Evolutionary conservation across 2,888 invertebrate species (phyloP).

Genomic region (Labia minor): DNA sequence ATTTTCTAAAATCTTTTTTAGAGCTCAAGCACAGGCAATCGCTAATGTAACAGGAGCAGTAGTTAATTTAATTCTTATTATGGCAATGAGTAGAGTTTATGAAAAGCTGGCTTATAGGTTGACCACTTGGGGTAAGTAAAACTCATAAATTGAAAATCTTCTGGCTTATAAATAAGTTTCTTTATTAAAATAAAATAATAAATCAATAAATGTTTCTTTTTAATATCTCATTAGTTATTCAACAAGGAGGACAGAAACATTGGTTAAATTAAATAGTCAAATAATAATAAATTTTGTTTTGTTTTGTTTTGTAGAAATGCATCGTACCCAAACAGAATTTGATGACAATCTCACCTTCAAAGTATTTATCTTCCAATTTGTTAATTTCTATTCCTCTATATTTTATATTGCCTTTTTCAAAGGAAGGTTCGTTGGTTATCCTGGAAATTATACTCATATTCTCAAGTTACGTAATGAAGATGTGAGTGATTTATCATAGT

Average conservation of each 20-base stretch:
- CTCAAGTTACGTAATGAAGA: slow-evolving; percentile 44
- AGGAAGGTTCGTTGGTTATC: slow-evolving; percentile 42
- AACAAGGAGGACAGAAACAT: no score
- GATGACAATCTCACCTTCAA: slow-evolving; percentile 49
- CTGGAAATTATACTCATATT: slow-evolving; percentile 41
- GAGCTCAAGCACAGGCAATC: slow-evolving; percentile 40
- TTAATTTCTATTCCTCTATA: slow-evolving; percentile 50
- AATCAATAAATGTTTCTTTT: background rate
- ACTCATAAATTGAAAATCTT: background rate
- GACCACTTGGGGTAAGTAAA: slow-evolving; percentile 43
- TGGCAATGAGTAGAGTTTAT: slow-evolving; percentile 43
- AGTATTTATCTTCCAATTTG: slow-evolving; percentile 49
- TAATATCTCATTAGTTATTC: no score
- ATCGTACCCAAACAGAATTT: slow-evolving; percentile 45
- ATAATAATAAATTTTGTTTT: no score
- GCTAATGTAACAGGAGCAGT: slow-evolving; percentile 42
- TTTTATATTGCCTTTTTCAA: slow-evolving; percentile 52
- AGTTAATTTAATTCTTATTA: slow-evolving; percentile 44
- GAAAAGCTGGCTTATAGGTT: slow-evolving; percentile 42
- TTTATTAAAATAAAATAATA: background rate
- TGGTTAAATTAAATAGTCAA: no score
- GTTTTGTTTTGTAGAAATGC: slow-evolving; percentile 33
- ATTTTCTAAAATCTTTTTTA: slow-evolving; percentile 18
- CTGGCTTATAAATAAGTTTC: background rate
- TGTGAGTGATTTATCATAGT: slow-evolving; percentile 32